These are phyloP conservation scores for Drosophila kuntzei DNA, from an alignment of 2,888 invertebrate genomes.

Conservation along the genomic window DNA sequence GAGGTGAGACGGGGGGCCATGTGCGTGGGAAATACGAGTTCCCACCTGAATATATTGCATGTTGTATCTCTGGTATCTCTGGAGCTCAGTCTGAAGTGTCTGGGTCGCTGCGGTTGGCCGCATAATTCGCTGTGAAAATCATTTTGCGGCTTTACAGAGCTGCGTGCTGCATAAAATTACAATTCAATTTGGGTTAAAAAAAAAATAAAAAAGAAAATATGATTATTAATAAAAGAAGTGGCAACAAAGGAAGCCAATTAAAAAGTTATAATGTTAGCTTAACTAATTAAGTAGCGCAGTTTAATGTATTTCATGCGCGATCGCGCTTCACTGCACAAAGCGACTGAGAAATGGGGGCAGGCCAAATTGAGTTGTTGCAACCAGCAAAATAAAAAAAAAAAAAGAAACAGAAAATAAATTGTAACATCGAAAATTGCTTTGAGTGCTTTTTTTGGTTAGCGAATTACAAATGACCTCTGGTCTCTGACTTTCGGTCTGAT, in stretches of 20 bases:
- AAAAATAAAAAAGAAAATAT: slow-evolving; percentile 17
- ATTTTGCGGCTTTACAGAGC: slow-evolving; percentile 63
- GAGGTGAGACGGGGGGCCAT: slow-evolving; percentile 25
- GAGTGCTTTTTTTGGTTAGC: slow-evolving; percentile 29
- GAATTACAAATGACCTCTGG: slow-evolving; percentile 64
- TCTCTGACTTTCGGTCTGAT: slow-evolving; percentile 44
- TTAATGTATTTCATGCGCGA: slow-evolving; percentile 42
- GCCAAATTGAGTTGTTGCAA: slow-evolving; percentile 65
- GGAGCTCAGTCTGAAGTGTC: slow-evolving; percentile 23
- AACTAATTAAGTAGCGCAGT: slow-evolving; percentile 57
- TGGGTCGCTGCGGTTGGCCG: slow-evolving; percentile 70
- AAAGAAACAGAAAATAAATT: slow-evolving; percentile 42
- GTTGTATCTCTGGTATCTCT: slow-evolving; percentile 23
- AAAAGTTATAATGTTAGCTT: slow-evolving; percentile 49
- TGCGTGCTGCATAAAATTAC: slow-evolving; percentile 77
- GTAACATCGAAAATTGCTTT: slow-evolving; percentile 72
- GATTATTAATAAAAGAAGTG: slow-evolving; percentile 14
- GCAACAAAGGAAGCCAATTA: slow-evolving; percentile 48
- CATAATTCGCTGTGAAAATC: slow-evolving; percentile 77
- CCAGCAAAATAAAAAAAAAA: not conserved
- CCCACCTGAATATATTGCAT: slow-evolving; percentile 53
- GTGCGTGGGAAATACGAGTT: slow-evolving; percentile 72
- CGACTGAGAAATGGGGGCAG: slow-evolving; percentile 9
- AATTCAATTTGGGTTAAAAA: slow-evolving; percentile 58
- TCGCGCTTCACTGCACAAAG: slow-evolving; percentile 36